These are phyloP conservation scores for Hirtodrosophila trivittata DNA, from an alignment of 2,888 invertebrate genomes.

Conservation along the genomic window DNA sequence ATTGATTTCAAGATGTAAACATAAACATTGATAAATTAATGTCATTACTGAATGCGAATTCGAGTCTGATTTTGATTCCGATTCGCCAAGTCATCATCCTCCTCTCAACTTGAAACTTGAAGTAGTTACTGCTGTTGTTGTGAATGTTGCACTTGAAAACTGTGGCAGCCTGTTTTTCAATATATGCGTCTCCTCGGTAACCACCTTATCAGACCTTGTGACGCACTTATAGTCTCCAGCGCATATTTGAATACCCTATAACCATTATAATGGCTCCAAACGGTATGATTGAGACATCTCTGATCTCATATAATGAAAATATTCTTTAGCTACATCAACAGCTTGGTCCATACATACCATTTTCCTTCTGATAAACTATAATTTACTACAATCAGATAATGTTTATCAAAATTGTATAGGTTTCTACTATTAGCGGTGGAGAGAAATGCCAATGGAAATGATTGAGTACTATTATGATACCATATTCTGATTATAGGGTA, in stretches of 20 bases:
- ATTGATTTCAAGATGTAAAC: slow-evolving; percentile 65
- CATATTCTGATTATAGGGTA: too few species aligned
- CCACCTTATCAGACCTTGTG: slow-evolving; percentile 67
- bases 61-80: slow-evolving; percentile 17
- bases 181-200: slow-evolving; percentile 26
- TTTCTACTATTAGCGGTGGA: too few species aligned
- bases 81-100: slow-evolving; percentile 50
- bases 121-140: slow-evolving; percentile 37
- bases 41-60: slow-evolving; percentile 40
- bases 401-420: too few species aligned
- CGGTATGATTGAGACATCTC: not conserved
- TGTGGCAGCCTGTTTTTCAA: slow-evolving; percentile 43
- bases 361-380: too few species aligned
- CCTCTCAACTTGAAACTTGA: slow-evolving; percentile 50
- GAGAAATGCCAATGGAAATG: too few species aligned
- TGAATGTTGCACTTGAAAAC: slow-evolving; percentile 54
- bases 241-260: slow-evolving; percentile 23
- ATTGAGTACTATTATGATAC: too few species aligned
- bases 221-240: slow-evolving; percentile 42
- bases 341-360: not conserved
- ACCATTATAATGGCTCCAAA: not conserved
- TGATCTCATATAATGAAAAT: too few species aligned
- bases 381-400: too few species aligned
- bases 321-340: too few species aligned
- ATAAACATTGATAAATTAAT: slow-evolving; percentile 78